Percentiles rank a stretch among this genome's conserved stretches.
Evolutionary conservation across 2,113 vertebrate species (phyloP).

Genomic region (Benthochromis sp.): DNA sequence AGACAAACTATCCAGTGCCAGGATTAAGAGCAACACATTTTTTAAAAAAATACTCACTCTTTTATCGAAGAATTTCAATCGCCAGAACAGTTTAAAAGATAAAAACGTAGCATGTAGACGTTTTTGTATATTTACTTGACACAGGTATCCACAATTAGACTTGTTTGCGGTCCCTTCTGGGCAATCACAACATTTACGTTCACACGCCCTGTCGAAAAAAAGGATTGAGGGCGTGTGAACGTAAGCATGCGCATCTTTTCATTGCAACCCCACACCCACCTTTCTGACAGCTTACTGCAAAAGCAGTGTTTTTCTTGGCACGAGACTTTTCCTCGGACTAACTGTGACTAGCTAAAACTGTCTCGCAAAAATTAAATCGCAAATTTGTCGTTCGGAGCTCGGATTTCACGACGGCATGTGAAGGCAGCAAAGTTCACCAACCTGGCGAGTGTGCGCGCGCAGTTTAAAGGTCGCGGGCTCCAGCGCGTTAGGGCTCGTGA

Average conservation of each 20-base stretch:
- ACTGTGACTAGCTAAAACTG: background rate
- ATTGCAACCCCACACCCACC: background rate
- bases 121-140: background rate
- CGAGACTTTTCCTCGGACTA: background rate
- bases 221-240: accelerated
- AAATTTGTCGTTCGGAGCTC: accelerated
- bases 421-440: slow-evolving; percentile 20
- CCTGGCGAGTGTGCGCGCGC: slow-evolving; percentile 6
- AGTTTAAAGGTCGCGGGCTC: slow-evolving; percentile 15
- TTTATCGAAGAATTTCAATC: background rate
- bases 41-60: accelerated
- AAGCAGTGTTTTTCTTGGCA: background rate
- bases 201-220: background rate
- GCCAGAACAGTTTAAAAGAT: background rate
- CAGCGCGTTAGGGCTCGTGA: background rate
- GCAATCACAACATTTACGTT: background rate
- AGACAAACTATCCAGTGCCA: background rate
- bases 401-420: background rate
- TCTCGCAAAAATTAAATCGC: background rate
- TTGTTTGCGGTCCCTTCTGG: background rate
- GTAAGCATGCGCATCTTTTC: background rate
- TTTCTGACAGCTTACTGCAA: background rate
- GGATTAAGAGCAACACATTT: background rate
- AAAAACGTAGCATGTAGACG: background rate
- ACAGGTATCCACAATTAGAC: slow-evolving; percentile 9